Conservation (phyloP, 1,140 invertebrate species). For the Panagrolaimus sp. region DNA sequence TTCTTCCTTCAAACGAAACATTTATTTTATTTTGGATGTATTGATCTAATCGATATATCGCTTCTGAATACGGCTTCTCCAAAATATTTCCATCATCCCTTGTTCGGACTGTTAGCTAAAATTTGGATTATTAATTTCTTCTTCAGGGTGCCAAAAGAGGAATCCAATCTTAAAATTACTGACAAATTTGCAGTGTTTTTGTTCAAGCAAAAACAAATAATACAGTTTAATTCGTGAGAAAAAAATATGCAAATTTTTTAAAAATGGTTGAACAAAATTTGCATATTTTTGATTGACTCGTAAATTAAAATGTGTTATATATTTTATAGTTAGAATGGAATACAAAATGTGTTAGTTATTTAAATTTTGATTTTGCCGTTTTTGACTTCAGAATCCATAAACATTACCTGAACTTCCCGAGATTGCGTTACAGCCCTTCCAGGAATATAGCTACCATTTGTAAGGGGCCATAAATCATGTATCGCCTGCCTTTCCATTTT, state of each 20-base stretch:
- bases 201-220: no score
- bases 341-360: background rate
- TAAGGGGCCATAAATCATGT: slow-evolving; percentile 55
- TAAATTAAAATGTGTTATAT: no score
- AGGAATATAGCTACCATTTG: slow-evolving; percentile 53
- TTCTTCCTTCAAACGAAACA: slow-evolving; percentile 42
- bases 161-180: background rate
- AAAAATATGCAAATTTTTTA: background rate
- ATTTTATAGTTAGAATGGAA: no score
- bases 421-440: slow-evolving; percentile 57
- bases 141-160: no score
- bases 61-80: slow-evolving; percentile 50
- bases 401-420: slow-evolving; percentile 54
- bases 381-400: slow-evolving; percentile 10
- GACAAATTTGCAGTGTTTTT: background rate
- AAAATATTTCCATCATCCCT: slow-evolving; percentile 55
- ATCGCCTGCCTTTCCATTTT: slow-evolving; percentile 51
- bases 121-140: background rate
- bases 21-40: slow-evolving; percentile 51
- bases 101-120: slow-evolving; percentile 51
- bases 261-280: no score
- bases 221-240: no score
- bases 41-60: slow-evolving; percentile 45
- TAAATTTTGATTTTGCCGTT: slow-evolving; percentile 22
- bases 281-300: no score